Conservation (phyloP, 2,113 vertebrate species). For the Mesocricetus auratus region DNA sequence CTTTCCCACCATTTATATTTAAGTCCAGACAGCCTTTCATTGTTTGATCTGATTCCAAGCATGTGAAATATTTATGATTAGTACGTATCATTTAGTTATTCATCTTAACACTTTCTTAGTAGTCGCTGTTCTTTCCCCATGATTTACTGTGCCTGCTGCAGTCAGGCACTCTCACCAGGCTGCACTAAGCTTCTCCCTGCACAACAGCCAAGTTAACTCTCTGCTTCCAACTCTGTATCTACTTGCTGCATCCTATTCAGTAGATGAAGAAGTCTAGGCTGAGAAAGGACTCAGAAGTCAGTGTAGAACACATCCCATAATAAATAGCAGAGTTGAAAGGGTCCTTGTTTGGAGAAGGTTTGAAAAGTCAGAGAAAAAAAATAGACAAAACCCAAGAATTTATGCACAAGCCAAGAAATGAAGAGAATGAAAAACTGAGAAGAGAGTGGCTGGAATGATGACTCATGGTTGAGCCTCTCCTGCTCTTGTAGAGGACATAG, state of each 20-base stretch:
- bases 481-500: background rate
- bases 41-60: slow-evolving; percentile 22
- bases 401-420: background rate
- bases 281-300: background rate
- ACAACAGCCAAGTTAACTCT: background rate
- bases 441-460: background rate
- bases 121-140: background rate
- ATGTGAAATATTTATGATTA: slow-evolving; percentile 24
- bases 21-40: background rate
- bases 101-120: background rate
- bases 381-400: background rate
- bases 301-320: background rate
- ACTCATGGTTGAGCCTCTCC: background rate
- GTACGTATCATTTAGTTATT: background rate
- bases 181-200: background rate
- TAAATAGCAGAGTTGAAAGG: background rate
- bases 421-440: background rate
- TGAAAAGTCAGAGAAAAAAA: background rate
- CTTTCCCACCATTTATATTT: background rate
- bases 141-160: background rate
- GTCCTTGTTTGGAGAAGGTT: background rate
- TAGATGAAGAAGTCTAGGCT: background rate
- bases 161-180: too few species aligned
- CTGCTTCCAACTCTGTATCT: background rate
- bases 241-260: background rate